These are phyloP conservation scores for Dipus sagitta DNA, from an alignment of 2,797 vertebrate genomes.

Conservation along the genomic window DNA sequence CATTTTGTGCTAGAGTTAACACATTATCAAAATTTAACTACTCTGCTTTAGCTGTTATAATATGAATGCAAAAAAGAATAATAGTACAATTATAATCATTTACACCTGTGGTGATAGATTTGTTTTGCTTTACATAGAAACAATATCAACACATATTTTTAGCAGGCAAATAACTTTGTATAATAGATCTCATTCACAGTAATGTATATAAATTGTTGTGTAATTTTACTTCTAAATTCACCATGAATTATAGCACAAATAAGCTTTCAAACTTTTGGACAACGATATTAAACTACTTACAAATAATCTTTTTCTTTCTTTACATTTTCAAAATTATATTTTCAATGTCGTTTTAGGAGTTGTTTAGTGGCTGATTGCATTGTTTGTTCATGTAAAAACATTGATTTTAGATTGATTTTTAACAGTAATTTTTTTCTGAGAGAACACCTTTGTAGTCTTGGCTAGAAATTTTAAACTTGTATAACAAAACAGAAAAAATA, in stretches of 20 bases:
- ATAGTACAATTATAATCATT: slow-evolving; percentile 81
- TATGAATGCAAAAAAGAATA: slow-evolving; percentile 66
- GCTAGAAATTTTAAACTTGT: background rate
- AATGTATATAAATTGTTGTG: slow-evolving; percentile 55
- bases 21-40: slow-evolving; percentile 23
- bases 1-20: slow-evolving; percentile 58
- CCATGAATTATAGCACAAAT: background rate
- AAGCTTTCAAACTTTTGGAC: slow-evolving; percentile 30
- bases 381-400: background rate
- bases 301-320: slow-evolving; percentile 47
- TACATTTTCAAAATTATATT: background rate
- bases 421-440: background rate
- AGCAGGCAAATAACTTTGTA: slow-evolving; percentile 82
- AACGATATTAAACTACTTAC: slow-evolving; percentile 16
- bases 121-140: slow-evolving; percentile 72
- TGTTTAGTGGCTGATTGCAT: background rate
- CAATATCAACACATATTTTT: slow-evolving; percentile 78
- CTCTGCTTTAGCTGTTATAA: slow-evolving; percentile 46
- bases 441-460: background rate
- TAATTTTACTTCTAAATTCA: slow-evolving; percentile 63
- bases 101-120: slow-evolving; percentile 79
- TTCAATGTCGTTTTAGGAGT: background rate
- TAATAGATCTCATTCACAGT: slow-evolving; percentile 73
- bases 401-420: background rate
- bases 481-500: background rate